Base-by-base conservation (phyloP, 2,113 vertebrate genomes). In the Aplodontia rufa region DNA sequence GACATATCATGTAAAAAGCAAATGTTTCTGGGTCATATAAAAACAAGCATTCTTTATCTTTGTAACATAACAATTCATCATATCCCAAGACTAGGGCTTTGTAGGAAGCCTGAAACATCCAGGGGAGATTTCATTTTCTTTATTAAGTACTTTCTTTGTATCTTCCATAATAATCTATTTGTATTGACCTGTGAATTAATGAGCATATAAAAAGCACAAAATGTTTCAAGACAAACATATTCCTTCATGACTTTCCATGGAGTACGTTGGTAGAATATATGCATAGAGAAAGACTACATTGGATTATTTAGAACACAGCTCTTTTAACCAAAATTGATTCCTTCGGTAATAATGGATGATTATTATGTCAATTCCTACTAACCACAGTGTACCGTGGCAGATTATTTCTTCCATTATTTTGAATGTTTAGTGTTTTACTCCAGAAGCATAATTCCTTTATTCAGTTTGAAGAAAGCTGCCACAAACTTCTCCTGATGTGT, bases 141-240 rank as follows among this genome's bases (percentile, higher is more conserved):
- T 51, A 40, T 81, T 82, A 93, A 96, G 74, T 58, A 71, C 24
- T 42, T 84, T 11, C 5, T 92, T 93, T 86, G 82, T 86, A 53
- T 72, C 62, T 93, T 78, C 16, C 42, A 22, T 95, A 92, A 90
- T 40, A 96, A 84, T 55, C 19, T 95, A 93, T 93, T 93, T 96
- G 69, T 93, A 95, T 93, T 96, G 80, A 86, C 96, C 14, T 79
- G 62, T 96, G 86, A 94, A 83, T 91, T 95, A 71, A 72, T 68
- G 49, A 93, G 32, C 22, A 79, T 22, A 32, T 74, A 75, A 79
- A 97, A 88, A 78, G 24, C 74, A 91, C 62, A 93, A 94, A 93
- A 78, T 79, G 40, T 93, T 69, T 89, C 62, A 90, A 45, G 86
- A 90, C n/a, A 66, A 45, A 83, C 40, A 64, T 80, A 89, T 53